Evolutionary conservation across 2,888 invertebrate species (phyloP), one percentile per base, ranked within the genome.

Genomic region (Peribatodes rhomboidaria): DNA sequence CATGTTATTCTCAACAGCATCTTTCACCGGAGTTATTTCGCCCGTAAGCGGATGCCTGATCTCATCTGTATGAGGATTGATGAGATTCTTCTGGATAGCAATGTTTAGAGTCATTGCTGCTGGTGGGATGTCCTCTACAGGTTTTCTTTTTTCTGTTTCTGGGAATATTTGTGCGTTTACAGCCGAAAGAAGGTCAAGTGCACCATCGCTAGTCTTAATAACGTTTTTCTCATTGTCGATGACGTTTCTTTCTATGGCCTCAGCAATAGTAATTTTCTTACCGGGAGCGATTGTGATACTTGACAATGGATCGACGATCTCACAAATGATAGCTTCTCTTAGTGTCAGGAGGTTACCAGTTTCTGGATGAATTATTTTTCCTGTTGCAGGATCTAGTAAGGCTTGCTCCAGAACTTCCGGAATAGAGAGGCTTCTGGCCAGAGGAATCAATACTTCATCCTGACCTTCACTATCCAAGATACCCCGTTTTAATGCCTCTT

Each of bases 361-460:
- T 89, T 98, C 98, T 1, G 98, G 98, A 86, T 98, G 98, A 72
- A 98, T 95, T 65, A 98, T 95, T 88, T 96, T 96, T 68, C 95
- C 95, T 13, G 95, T 95, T 33, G 89, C 87, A 4, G 95, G 95
- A 83, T 97, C 97, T 72, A 98, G 94, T 35, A 98, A 94, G 52
- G 98, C 99, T 89, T 98, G 98, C 71, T 96, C 95, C 69, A 97
- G 95, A 47, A 98, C 94, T 88, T 98, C 97, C 10, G 97, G 96
- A 73, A 98, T 94, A 0, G 97, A 96, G 14, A 98, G 90, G 82
- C 97, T 97, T 81, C 96, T 95, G 47, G 96, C 97, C 65, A 98
- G 87, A 22, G 98, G 98, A 74, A 98, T 94, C 33, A 98, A 90
- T 68, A 98, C 87, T 84, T 96, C 95, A 81, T 97, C 96, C 53